These are phyloP conservation scores for Kradibia gibbosae DNA, from an alignment of 1,140 invertebrate genomes.

Conservation along the genomic window DNA sequence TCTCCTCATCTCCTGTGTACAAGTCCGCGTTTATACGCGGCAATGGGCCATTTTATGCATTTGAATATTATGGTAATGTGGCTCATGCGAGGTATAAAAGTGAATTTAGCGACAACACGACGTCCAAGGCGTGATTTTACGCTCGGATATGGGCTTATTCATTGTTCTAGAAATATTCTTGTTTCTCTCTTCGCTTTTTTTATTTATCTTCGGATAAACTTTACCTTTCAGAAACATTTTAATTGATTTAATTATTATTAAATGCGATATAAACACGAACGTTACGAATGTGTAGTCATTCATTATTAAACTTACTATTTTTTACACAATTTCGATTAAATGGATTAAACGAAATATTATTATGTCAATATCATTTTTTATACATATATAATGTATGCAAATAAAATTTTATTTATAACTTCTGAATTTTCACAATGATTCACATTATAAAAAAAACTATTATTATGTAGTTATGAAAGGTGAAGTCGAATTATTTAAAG, in stretches of 20 bases:
- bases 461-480: neutral
- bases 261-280: too few relatives aligned
- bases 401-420: too few relatives aligned
- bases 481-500: neutral
- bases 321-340: too few relatives aligned
- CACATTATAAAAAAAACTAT: neutral
- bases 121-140: slow-evolving; percentile 19
- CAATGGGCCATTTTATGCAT: slow-evolving; percentile 48
- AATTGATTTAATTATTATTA: slow-evolving; percentile 23
- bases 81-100: slow-evolving; percentile 20
- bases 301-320: too few relatives aligned
- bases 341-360: too few relatives aligned
- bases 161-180: slow-evolving; percentile 28
- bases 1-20: neutral
- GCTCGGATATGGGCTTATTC: slow-evolving; percentile 30
- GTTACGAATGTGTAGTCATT: too few relatives aligned
- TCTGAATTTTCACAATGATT: neutral
- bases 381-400: too few relatives aligned
- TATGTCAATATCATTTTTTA: too few relatives aligned
- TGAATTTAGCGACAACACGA: slow-evolving; percentile 12
- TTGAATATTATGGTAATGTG: slow-evolving; percentile 64
- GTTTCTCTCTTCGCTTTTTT: neutral
- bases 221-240: slow-evolving; percentile 16
- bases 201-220: neutral
- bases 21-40: neutral